A percentile compares a stretch with the other conserved stretches of the same genome.
Evolutionary conservation across 1,140 invertebrate species (phyloP).

Genomic region (Achroia grisella): DNA sequence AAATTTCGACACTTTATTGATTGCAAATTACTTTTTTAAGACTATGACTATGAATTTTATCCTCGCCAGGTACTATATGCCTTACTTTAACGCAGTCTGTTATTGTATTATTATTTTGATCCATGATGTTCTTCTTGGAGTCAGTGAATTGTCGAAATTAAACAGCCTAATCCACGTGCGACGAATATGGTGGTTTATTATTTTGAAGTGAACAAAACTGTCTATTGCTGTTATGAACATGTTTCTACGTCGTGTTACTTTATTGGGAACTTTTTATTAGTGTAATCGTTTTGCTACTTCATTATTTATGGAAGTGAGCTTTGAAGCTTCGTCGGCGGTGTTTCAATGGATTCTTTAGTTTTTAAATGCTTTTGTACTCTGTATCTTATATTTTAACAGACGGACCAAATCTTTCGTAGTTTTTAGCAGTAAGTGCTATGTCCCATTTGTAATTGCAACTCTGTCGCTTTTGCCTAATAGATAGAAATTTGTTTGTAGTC

Average conservation of each 20-base stretch:
- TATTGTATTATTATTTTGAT: neutral
- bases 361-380: slow-evolving; percentile 20
- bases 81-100: neutral
- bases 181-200: too few species aligned
- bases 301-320: slow-evolving; percentile 20
- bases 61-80: neutral
- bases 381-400: slow-evolving; percentile 44
- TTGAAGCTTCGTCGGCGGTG: slow-evolving; percentile 19
- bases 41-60: too few species aligned
- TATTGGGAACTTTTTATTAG: slow-evolving; percentile 8
- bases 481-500: neutral
- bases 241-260: slow-evolving; percentile 4
- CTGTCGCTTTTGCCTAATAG: neutral
- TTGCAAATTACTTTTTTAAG: slow-evolving; percentile 13
- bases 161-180: too few species aligned
- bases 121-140: slow-evolving; percentile 17
- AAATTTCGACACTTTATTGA: slow-evolving; percentile 37
- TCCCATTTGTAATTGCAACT: slow-evolving; percentile 22
- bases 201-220: slow-evolving; percentile 17
- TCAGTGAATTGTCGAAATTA: slow-evolving; percentile 40
- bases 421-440: slow-evolving; percentile 44
- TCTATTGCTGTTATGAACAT: slow-evolving; percentile 15
- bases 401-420: slow-evolving; percentile 57
- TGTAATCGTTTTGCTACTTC: slow-evolving; percentile 10
- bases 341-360: slow-evolving; percentile 18